Base-by-base conservation (phyloP, 2,888 invertebrate species). In the Aporophyla nigra region DNA sequence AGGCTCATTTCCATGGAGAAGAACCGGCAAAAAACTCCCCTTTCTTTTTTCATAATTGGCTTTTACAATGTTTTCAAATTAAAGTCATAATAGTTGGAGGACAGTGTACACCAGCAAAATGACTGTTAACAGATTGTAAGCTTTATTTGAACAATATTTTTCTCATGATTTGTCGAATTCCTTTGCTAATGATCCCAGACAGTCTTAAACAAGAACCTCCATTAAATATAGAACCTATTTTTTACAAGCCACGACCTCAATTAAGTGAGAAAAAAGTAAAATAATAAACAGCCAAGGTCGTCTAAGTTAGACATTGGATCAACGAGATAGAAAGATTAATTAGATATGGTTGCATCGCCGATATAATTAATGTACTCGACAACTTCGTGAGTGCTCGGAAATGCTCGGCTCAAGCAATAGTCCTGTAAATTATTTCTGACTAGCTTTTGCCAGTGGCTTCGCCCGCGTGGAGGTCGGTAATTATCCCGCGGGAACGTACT, bases 341-440 rank as follows among this genome's bases (percentile, higher is more conserved):
- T 90, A 88, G 89, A 87, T 84, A 78, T 73, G 84, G 87, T 83
- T 80, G 87, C 80, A 82, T 83, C 82, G 82, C 80, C 86, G 84
- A 86, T 88, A 87, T 93, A 92, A 92, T 93, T 92, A 92, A 92
- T 92, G 90, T 91, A 90, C 87, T 90, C 85, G 63, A 69, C 62
- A 87, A 88, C 88, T 89, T 81, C 68, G 70, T n/a, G 75, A 75
- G 63, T 67, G 53, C 49, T 82, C 63, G 56, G 65, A 24, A 65
- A 76, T 54, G 66, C 65, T 86, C 73, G 66, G 69, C 46, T 70
- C 56, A 14, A 54, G 54, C 46, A 77, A 77, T 67, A 67, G 63
- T 70, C 40, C n/a, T 43, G 73, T 67, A 70, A 62, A 65, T 72
- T 49, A 43, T 68, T 70, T 53, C 24, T 53, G 46, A n/a, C n/a